Evolutionary conservation across 1,140 invertebrate genomes (phyloP).

Genomic region (Drosophila paulistorum): DNA sequence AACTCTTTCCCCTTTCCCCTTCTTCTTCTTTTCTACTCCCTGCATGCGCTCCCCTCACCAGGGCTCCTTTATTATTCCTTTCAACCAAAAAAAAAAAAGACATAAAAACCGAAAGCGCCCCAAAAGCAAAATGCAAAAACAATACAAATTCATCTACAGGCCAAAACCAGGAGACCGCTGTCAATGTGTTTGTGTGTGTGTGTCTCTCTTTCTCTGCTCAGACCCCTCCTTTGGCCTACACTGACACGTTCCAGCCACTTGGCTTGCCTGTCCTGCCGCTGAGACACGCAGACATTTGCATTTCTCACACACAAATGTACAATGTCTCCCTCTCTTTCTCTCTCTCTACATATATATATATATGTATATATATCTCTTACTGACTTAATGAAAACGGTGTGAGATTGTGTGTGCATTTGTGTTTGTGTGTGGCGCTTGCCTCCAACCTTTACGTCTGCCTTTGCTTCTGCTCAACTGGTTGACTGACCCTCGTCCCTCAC

Average conservation of each 20-base stretch:
- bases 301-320: constrained; percentile 51
- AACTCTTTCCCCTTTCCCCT: constrained; percentile 36
- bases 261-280: constrained; percentile 39
- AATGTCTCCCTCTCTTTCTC: constrained; percentile 13
- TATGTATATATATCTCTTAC: not conserved
- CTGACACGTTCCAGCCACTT: constrained; percentile 38
- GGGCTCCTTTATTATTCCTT: constrained; percentile 27
- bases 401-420: not conserved
- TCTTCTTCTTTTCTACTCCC: not conserved
- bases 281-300: constrained; percentile 67
- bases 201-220: constrained; percentile 29
- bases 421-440: constrained; percentile 70
- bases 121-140: constrained; percentile 78
- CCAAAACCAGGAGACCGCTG: constrained; percentile 21
- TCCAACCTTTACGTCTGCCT: constrained; percentile 26
- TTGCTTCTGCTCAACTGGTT: constrained; percentile 69
- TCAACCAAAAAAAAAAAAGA: constrained; percentile 23
- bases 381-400: constrained; percentile 10
- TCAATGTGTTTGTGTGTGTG: constrained; percentile 24
- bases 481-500: constrained; percentile 35
- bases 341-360: too few relatives aligned
- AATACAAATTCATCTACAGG: constrained; percentile 78
- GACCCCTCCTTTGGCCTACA: constrained; percentile 11
- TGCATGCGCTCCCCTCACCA: not conserved
- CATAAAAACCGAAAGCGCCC: constrained; percentile 68